Conservation (phyloP, 35 echinoderm and acorn worm species). For the Eucidaris tribuloides region DNA sequence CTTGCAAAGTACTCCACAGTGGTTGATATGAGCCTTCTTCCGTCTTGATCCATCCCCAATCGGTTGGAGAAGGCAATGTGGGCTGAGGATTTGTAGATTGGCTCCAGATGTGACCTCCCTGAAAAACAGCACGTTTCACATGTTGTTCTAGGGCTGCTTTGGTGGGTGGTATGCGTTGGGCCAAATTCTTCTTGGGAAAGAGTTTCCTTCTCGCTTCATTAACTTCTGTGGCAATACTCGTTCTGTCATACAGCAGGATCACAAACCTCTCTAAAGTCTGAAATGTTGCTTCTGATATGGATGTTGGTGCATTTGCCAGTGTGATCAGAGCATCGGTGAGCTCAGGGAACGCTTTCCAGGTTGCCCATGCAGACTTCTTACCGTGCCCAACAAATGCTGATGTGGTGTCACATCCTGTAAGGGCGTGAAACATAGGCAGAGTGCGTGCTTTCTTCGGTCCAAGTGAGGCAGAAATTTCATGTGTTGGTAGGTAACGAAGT, state of each 20-base stretch:
- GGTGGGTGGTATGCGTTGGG: slow-evolving; percentile 37
- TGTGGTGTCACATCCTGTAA: slow-evolving; percentile 58
- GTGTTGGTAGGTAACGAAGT: slow-evolving; percentile 24
- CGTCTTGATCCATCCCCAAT: slow-evolving; percentile 13
- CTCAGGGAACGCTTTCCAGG: slow-evolving; percentile 32
- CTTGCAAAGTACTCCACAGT: not conserved
- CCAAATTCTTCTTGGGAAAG: slow-evolving; percentile 52
- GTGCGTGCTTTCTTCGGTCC: slow-evolving; percentile 25
- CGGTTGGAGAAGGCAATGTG: not conserved
- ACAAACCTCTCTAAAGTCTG: slow-evolving; percentile 39
- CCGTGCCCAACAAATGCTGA: slow-evolving; percentile 55
- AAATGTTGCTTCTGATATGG: slow-evolving; percentile 22
- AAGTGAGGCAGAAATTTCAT: slow-evolving; percentile 25
- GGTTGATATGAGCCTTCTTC: not conserved
- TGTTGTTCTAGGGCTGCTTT: slow-evolving; percentile 50
- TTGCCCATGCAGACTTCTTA: slow-evolving; percentile 47
- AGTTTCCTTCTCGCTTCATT: slow-evolving; percentile 45
- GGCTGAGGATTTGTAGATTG: not conserved
- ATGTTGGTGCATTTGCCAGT: not conserved
- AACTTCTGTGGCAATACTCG: slow-evolving; percentile 20
- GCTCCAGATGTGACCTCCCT: slow-evolving; percentile 46
- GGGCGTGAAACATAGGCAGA: slow-evolving; percentile 40
- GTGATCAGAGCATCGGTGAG: slow-evolving; percentile 30
- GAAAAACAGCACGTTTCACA: slow-evolving; percentile 41
- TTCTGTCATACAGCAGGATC: slow-evolving; percentile 44